phyloP scores from a whole-genome alignment of 2,888 invertebrate species.

The Dione juno region DNA sequence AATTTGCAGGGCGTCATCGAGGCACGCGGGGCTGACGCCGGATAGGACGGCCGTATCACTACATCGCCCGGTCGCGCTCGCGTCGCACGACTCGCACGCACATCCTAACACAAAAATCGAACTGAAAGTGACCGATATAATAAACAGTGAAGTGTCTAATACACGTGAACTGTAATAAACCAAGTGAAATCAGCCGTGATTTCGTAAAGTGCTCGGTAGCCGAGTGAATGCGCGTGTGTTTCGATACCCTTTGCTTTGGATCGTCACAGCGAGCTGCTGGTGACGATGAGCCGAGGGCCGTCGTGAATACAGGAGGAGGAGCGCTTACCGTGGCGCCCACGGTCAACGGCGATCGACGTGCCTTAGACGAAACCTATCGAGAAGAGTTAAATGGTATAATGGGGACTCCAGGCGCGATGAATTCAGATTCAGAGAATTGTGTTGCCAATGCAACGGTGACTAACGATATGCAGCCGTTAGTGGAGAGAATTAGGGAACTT shows the following conservation, averaged over 20 bases:
- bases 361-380: constrained; percentile 79
- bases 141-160: constrained; percentile 51
- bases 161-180: constrained; percentile 52
- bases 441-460: constrained; percentile 75
- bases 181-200: constrained; percentile 74
- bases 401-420: constrained; percentile 84
- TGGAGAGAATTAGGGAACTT: constrained; percentile 90
- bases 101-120: constrained; percentile 55
- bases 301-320: constrained; percentile 78
- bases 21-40: constrained; percentile 72
- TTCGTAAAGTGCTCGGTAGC: constrained; percentile 78
- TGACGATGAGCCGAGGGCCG: constrained; percentile 87
- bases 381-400: constrained; percentile 76
- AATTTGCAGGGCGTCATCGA: constrained; percentile 76
- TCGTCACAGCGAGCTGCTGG: constrained; percentile 91
- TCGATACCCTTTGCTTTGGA: constrained; percentile 95
- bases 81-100: constrained; percentile 75
- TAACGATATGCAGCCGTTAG: constrained; percentile 83
- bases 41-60: constrained; percentile 70
- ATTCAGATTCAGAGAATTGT: constrained; percentile 84
- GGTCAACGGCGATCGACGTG: constrained; percentile 79
- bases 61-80: constrained; percentile 71
- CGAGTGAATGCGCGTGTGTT: constrained; percentile 96
- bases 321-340: constrained; percentile 80
- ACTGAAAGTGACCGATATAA: constrained; percentile 30